phyloP scores from a whole-genome alignment of 2,797 vertebrate species.

The Acrocephalus scirpaceus region DNA sequence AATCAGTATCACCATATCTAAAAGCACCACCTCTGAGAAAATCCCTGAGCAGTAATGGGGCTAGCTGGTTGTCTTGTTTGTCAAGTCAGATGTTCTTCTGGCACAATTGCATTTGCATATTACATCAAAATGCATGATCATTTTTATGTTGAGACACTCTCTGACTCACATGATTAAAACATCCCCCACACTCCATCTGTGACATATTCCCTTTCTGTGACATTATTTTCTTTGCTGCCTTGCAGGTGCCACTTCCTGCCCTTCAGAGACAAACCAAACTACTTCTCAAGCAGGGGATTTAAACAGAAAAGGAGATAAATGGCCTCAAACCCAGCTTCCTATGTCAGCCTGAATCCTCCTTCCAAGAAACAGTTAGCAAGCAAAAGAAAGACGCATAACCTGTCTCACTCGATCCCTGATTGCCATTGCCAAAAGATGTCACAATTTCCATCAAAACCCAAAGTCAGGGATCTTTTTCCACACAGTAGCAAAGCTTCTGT shows the following conservation, averaged over 20 bases:
- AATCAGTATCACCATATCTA: not conserved
- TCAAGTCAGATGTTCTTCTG: not conserved
- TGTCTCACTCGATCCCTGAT: not conserved
- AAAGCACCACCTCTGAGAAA: not conserved
- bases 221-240: slow-evolving; percentile 26
- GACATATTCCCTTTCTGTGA: not conserved
- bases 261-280: slow-evolving; percentile 36
- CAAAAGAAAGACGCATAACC: not conserved
- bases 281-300: slow-evolving; percentile 20
- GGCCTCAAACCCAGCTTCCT: not conserved
- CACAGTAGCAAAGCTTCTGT: not conserved
- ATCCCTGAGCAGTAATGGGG: not conserved
- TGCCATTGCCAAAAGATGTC: not conserved
- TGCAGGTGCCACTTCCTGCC: slow-evolving; percentile 63
- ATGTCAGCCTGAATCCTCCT: not conserved
- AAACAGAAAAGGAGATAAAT: slow-evolving; percentile 46
- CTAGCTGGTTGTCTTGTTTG: not conserved
- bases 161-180: not conserved
- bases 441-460: not conserved
- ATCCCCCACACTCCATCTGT: not conserved
- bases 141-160: not conserved
- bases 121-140: not conserved
- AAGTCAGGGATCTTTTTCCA: not conserved
- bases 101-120: not conserved
- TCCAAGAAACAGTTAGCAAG: slow-evolving; percentile 6